Base-by-base conservation (phyloP, 2,113 vertebrate species). In the Acanthochromis polyacanthus region DNA sequence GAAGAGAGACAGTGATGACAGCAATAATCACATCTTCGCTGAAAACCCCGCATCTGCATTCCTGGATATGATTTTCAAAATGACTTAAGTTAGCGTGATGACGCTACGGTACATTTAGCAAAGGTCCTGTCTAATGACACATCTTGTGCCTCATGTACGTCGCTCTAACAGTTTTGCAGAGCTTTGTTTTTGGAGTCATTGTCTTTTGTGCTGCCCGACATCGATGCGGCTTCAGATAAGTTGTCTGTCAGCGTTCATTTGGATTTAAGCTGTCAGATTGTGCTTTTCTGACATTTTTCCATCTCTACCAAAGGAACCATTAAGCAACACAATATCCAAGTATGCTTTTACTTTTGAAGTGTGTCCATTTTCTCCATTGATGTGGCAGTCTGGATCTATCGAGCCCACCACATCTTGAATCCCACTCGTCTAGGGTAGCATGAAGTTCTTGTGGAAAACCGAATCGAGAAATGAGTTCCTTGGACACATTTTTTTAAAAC, bases 41-140 rank as follows among this genome's bases (percentile, higher is more conserved):
- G 56, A 86, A 89, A 85, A 81, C n/a, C 22, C 40, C 45, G 10
- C 86, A 89, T 91, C 72, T 88, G 81, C 77, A 80, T 80, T 83
- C 64, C 78, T 92, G 89, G 89, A 89, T 86, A 66, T 77, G 62
- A 71, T 83, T 88, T 88, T 71, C 45, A 48, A 78, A 86, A 93
- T 94, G 81, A 94, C 86, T 82, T 92, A 82, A 92, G 86, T 83
- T 90, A 78, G 82, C 81, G 80, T 93, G 92, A 91, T 85, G 71
- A 48, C 75, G 61, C 78, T 78, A 43, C 63, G 64, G 43, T 17
- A 73, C 79, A 74, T 82, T 75, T 70, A 82, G 67, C 48, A 64
- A 52, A 52, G 28, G 20, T 64, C 19, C 52, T 59, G n/a, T 66
- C 66, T 50, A n/a, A 78, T 75, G 60, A 70, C 15, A 72, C 68